Percentiles rank a stretch among this genome's conserved stretches.
These are phyloP conservation scores for Sandelia bainsii DNA, from an alignment of 2,797 vertebrate genomes.

Conservation along the genomic window DNA sequence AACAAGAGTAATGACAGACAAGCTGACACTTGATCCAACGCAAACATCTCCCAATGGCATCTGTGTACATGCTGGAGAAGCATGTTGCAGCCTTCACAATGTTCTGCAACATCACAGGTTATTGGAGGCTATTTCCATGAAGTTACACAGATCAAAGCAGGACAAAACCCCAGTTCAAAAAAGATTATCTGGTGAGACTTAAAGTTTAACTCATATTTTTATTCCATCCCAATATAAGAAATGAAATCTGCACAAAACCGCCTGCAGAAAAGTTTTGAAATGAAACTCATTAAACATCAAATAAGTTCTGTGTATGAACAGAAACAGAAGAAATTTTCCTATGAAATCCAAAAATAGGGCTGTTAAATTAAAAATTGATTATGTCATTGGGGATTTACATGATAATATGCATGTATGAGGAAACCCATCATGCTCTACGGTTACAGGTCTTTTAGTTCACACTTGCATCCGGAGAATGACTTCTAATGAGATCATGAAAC, in stretches of 20 bases:
- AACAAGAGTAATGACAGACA: no score
- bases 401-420: constrained; percentile 44
- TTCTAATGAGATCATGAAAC: constrained; percentile 62
- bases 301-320: constrained; percentile 33
- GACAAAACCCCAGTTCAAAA: constrained; percentile 24
- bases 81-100: constrained; percentile 11
- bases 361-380: constrained; percentile 68
- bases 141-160: constrained; percentile 51
- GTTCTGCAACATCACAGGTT: constrained; percentile 60
- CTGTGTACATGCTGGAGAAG: constrained; percentile 6
- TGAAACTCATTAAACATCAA: constrained; percentile 65
- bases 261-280: constrained; percentile 58
- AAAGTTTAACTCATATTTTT: background rate
- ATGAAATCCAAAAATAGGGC: constrained; percentile 56
- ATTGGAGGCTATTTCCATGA: constrained; percentile 48
- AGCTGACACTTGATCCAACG: background rate
- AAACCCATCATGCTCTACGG: constrained; percentile 47
- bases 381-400: constrained; percentile 57
- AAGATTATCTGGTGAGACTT: background rate
- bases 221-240: constrained; percentile 3
- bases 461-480: constrained; percentile 26
- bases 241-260: constrained; percentile 50
- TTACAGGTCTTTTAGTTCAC: constrained; percentile 52
- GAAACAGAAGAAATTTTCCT: constrained; percentile 26
- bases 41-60: no score